Evolutionary conservation across 2,797 vertebrate species (phyloP).

Genomic region (Tauraco hartlaubi): DNA sequence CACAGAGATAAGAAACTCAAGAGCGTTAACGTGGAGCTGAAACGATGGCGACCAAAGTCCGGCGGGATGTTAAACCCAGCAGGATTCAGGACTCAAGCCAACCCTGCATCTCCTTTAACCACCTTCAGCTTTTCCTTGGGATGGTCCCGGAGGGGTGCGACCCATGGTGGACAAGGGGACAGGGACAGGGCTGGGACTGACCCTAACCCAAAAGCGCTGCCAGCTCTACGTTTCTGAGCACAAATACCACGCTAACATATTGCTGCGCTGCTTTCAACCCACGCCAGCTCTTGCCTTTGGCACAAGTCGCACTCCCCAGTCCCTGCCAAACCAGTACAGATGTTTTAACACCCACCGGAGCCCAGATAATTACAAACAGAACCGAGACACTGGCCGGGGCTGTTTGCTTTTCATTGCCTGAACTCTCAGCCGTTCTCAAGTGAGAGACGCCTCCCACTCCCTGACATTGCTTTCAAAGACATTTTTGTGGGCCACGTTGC

Average conservation of each 20-base stretch:
- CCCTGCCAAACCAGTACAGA: constrained; percentile 72
- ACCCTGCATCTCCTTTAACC: not conserved
- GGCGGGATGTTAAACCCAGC: not conserved
- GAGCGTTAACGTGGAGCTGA: not conserved
- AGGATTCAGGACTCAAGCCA: not conserved
- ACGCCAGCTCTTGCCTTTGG: constrained; percentile 23
- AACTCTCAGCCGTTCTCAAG: not conserved
- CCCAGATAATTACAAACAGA: constrained; percentile 64
- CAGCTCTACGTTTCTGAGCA: not conserved
- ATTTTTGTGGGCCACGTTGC: constrained; percentile 15
- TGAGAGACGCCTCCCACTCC: not conserved
- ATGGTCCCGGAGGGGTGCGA: rapidly evolving
- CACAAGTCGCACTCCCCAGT: not conserved
- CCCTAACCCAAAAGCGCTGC: not conserved
- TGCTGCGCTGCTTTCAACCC: constrained; percentile 29
- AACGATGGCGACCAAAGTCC: not conserved
- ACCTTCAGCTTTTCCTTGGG: not conserved
- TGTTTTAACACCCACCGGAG: constrained; percentile 67
- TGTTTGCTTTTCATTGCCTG: constrained; percentile 27
- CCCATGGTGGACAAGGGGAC: too few species aligned
- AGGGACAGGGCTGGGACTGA: not conserved
- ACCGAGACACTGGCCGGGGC: not conserved
- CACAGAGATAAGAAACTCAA: not conserved
- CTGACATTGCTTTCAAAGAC: constrained; percentile 20
- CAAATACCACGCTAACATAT: not conserved